Evolutionary conservation across 1,140 invertebrate species (phyloP).

Genomic region (Drosophila tani): DNA sequence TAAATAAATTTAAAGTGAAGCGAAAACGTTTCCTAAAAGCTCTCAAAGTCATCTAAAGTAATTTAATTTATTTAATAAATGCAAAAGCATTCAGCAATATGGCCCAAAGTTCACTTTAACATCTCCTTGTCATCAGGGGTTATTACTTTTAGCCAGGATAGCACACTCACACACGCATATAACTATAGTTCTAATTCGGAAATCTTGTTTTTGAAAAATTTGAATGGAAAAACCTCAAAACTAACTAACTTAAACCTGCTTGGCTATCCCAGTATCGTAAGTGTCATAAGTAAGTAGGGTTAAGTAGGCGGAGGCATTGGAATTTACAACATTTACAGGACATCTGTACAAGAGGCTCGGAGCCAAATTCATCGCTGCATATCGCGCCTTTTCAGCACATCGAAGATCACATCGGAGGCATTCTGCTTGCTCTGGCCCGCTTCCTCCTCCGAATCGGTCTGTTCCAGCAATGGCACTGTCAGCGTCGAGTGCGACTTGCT

Average conservation of each 20-base stretch:
- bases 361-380: slow-evolving; percentile 70
- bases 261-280: slow-evolving; percentile 18
- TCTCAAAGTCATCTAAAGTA: background rate
- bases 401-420: slow-evolving; percentile 84
- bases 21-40: background rate
- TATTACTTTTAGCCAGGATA: slow-evolving; percentile 2
- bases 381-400: slow-evolving; percentile 82
- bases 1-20: too few species aligned
- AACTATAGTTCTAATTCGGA: slow-evolving; percentile 7
- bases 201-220: slow-evolving; percentile 1
- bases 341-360: slow-evolving; percentile 16
- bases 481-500: slow-evolving; percentile 50
- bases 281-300: slow-evolving; percentile 18
- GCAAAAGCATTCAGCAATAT: slow-evolving; percentile 10
- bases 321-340: slow-evolving; percentile 81
- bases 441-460: slow-evolving; percentile 78
- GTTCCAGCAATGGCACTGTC: slow-evolving; percentile 73
- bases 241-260: slow-evolving; percentile 27
- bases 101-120: background rate
- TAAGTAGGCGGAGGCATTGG: slow-evolving; percentile 12
- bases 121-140: background rate
- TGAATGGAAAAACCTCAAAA: slow-evolving; percentile 1
- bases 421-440: slow-evolving; percentile 68
- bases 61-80: background rate
- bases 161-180: slow-evolving; percentile 1